Conservation (phyloP, 37 sponge, comb jelly and placozoan genomes). For the Crambe crambe region DNA sequence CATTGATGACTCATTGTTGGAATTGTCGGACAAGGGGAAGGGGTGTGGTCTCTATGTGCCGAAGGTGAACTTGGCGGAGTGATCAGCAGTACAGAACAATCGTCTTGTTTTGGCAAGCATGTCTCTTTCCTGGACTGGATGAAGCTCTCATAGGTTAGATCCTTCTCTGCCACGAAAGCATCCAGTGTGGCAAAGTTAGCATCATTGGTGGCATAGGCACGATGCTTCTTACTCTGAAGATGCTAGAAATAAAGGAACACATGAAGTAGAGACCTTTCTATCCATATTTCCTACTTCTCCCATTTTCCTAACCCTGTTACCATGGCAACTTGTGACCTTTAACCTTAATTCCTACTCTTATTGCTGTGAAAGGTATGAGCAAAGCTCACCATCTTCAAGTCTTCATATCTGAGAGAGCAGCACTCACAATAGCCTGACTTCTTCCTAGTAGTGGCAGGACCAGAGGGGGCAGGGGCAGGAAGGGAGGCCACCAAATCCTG, state of each 20-base stretch:
- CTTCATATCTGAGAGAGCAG: conserved; percentile 40
- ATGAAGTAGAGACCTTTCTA: too few relatives aligned
- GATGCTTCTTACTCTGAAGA: conserved; percentile 32
- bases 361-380: too few relatives aligned
- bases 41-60: background rate
- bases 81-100: background rate
- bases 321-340: too few relatives aligned
- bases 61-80: conserved; percentile 10
- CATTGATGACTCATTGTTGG: too few relatives aligned
- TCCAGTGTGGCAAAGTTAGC: conserved; percentile 48
- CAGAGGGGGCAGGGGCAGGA: background rate
- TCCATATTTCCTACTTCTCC: too few relatives aligned
- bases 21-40: background rate
- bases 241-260: conserved; percentile 32
- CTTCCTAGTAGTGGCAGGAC: conserved; percentile 1
- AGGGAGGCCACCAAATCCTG: background rate
- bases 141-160: conserved; percentile 8
- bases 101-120: background rate
- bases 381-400: conserved; percentile 52
- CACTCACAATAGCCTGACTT: conserved; percentile 78
- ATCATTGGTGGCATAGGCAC: conserved; percentile 34
- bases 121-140: background rate
- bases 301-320: too few relatives aligned
- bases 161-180: conserved; percentile 15
- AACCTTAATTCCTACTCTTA: too few relatives aligned